These are phyloP conservation scores for Cirrhinus mrigala DNA, from an alignment of 2,797 vertebrate genomes.

Conservation along the genomic window DNA sequence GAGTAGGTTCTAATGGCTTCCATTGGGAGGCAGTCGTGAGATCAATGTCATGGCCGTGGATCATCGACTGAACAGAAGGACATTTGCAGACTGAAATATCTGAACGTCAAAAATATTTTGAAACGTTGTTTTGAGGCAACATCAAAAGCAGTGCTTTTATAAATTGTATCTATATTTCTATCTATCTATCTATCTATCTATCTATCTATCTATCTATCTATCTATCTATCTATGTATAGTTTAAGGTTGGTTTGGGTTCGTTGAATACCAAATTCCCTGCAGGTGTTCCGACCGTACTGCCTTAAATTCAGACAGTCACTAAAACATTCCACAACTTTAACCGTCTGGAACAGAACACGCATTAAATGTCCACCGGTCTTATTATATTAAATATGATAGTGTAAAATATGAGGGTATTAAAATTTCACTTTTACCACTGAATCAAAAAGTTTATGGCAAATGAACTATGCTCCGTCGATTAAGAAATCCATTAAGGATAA, in stretches of 20 bases:
- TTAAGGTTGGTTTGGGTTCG: neutral
- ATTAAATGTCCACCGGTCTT: conserved; percentile 17
- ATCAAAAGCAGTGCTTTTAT: neutral
- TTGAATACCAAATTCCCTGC: conserved; percentile 28
- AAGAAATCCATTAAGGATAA: conserved; percentile 44
- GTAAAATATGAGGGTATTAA: conserved; percentile 26
- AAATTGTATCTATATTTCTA: neutral
- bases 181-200: neutral
- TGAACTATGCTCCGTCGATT: conserved; percentile 19
- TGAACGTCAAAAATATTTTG: neutral
- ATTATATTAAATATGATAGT: conserved; percentile 5
- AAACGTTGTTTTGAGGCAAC: neutral
- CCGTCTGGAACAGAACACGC: conserved; percentile 5
- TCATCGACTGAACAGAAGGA: neutral
- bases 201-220: neutral
- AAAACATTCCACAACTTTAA: conserved; percentile 34
- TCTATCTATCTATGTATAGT: neutral
- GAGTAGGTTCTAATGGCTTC: conserved; percentile 55
- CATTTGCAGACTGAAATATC: neutral
- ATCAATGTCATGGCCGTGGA: conserved; percentile 95
- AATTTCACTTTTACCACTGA: conserved; percentile 18
- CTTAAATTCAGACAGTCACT: conserved; percentile 26
- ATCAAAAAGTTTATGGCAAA: conserved; percentile 34
- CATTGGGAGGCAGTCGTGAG: conserved; percentile 93
- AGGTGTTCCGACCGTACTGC: conserved; percentile 15